phyloP scores from a whole-genome alignment of 30 jellyfish, hydroid and myxozoan species.

The Cassiopea andromeda region DNA sequence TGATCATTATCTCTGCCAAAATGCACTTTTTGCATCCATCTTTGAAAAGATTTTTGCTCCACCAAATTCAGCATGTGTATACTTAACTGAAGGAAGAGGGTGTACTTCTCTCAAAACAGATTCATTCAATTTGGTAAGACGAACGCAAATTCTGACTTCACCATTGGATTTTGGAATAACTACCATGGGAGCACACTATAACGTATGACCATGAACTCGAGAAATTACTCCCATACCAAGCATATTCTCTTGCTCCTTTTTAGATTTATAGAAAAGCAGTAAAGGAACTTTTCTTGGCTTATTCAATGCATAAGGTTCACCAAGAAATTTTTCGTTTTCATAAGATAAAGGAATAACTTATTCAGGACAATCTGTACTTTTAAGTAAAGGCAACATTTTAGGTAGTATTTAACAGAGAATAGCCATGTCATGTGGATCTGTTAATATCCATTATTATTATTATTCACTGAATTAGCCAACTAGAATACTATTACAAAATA shows the following conservation, averaged over 20 bases:
- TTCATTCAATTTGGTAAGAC: slow-evolving; percentile 24
- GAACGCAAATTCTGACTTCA: slow-evolving; percentile 18
- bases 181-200: slow-evolving; percentile 45
- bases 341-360: slow-evolving; percentile 7
- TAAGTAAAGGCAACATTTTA: no score
- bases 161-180: slow-evolving; percentile 31
- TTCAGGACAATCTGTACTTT: no score
- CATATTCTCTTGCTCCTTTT: slow-evolving; percentile 25
- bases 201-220: slow-evolving; percentile 25
- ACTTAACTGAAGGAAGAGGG: slow-evolving; percentile 35
- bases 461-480: no score
- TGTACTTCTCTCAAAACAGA: neutral
- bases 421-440: no score
- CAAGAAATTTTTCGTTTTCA: slow-evolving; percentile 34
- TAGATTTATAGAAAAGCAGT: slow-evolving; percentile 22
- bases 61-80: slow-evolving; percentile 34
- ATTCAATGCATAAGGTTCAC: slow-evolving; percentile 42
- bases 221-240: slow-evolving; percentile 34
- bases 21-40: slow-evolving; percentile 53
- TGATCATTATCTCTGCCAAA: slow-evolving; percentile 19
- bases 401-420: no score
- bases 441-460: no score
- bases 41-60: slow-evolving; percentile 53
- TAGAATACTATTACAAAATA: no score
- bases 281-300: slow-evolving; percentile 32